Evolutionary conservation across 2,113 vertebrate genomes (phyloP), one percentile per base, ranked within the genome.

Genomic region (Pterocles orientalis): DNA sequence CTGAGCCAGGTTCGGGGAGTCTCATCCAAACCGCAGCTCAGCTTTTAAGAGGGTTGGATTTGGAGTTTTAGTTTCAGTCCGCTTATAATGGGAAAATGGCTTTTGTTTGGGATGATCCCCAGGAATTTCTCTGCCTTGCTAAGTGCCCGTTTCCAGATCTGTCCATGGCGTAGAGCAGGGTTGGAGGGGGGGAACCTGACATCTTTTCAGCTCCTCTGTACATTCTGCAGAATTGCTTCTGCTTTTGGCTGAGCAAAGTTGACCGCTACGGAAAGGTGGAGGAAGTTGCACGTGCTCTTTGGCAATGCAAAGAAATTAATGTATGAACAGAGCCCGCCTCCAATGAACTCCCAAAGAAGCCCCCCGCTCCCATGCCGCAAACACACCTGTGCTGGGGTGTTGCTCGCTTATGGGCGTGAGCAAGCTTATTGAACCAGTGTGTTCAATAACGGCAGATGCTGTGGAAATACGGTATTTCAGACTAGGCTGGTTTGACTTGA

Each of bases 71-170:
- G 36, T 95, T 94, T 93, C 62, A 65, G 20, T 36, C 31, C 0
- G 0, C 26, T 64, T 41, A 4, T 24, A 82, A 50, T 68, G 72
- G 69, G 70, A 88, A 90, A 95, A 88, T 10, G 2, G 19, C 28
- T 96, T 93, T 90, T 54, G 16, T 76, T 92, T 87, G 88, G 92
- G 80, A 87, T 39, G 68, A 56, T 41, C 62, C 79, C 71, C 83
- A 91, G 62, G 86, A 93, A 62, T 58, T 77, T 75, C 62, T 86
- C 39, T 72, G 0, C 73, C 72, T 83, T 80, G 57, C 76, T 78
- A 83, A 43, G 43, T 7, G 6, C 73, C 5, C 6, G 29, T 85
- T 71, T 65, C 68, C 78, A 90, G 73, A 76, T 82, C 53, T 41
- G 31, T 73, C n/a, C 23, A 2, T 5, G 47, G 34, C 1, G 0